phyloP scores from a whole-genome alignment of 2,888 invertebrate species.

The Protophormia terraenovae region DNA sequence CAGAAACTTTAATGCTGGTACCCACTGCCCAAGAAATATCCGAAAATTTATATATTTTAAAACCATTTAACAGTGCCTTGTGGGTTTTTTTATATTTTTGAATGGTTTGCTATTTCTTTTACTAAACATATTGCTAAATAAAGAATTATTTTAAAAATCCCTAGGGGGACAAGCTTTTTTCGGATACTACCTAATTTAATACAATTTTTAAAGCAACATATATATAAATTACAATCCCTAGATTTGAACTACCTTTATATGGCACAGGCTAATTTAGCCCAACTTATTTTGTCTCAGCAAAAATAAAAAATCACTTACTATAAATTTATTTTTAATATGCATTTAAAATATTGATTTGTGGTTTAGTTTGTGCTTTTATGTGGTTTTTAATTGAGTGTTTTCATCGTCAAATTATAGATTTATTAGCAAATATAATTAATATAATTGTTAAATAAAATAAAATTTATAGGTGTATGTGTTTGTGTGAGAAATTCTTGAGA shows the following conservation, averaged over 20 bases:
- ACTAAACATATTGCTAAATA: neutral
- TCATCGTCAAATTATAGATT: neutral
- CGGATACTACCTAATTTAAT: slow-evolving; percentile 63
- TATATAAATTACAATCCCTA: slow-evolving; percentile 66
- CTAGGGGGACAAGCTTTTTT: too few relatives aligned
- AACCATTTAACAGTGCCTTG: neutral
- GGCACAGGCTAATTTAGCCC: slow-evolving; percentile 70
- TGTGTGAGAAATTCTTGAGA: neutral
- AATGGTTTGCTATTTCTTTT: neutral
- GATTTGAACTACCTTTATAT: slow-evolving; percentile 69
- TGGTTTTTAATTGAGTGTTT: slow-evolving; percentile 39
- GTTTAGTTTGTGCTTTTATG: neutral
- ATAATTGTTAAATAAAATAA: neutral
- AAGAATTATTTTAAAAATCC: neutral
- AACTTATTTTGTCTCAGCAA: slow-evolving; percentile 73
- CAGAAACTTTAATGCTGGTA: neutral
- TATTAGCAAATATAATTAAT: neutral
- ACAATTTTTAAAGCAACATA: slow-evolving; percentile 67
- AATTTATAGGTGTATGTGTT: too few relatives aligned
- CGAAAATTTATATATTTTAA: neutral
- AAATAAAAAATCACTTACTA: too few relatives aligned
- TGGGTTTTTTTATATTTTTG: neutral
- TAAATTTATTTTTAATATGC: too few relatives aligned
- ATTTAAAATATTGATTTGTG: neutral
- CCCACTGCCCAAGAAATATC: slow-evolving; percentile 20